Conservation (phyloP, 2,888 invertebrate genomes). For the Drosophila robusta region DNA sequence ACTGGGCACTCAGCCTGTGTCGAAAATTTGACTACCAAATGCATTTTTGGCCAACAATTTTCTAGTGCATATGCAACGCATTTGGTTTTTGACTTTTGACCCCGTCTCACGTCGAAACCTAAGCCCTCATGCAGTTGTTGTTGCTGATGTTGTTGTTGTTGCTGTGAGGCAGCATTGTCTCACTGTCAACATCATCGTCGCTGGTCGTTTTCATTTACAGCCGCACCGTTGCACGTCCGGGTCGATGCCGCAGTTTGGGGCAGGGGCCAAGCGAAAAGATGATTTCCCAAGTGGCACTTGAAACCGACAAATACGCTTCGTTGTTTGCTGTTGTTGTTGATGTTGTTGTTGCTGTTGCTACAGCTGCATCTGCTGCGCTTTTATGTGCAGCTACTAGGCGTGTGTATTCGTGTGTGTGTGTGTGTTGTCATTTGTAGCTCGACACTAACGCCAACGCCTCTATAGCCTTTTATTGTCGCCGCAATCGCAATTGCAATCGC, state of each 20-base stretch:
- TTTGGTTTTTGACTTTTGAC: slow-evolving; percentile 54
- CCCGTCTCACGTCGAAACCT: background rate
- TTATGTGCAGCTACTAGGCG: slow-evolving; percentile 40
- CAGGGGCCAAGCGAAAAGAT: slow-evolving; percentile 58
- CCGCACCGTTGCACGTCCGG: slow-evolving; percentile 24
- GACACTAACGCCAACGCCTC: slow-evolving; percentile 43
- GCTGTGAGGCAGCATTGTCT: slow-evolving; percentile 52
- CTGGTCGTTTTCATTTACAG: slow-evolving; percentile 73
- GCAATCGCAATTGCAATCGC: slow-evolving; percentile 63
- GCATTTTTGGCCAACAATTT: slow-evolving; percentile 54
- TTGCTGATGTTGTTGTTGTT: slow-evolving; percentile 19
- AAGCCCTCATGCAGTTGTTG: background rate
- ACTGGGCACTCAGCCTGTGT: slow-evolving; percentile 27
- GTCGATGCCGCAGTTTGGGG: slow-evolving; percentile 24
- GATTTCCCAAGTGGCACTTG: slow-evolving; percentile 81
- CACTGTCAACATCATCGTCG: slow-evolving; percentile 56
- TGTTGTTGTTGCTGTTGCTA: slow-evolving; percentile 39
- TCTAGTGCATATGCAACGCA: slow-evolving; percentile 48
- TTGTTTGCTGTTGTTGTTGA: slow-evolving; percentile 39
- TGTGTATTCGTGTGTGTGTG: background rate
- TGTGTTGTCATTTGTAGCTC: slow-evolving; percentile 62
- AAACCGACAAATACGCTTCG: slow-evolving; percentile 70
- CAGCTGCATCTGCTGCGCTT: slow-evolving; percentile 69
- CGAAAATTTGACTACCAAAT: slow-evolving; percentile 72
- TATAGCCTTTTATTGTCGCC: slow-evolving; percentile 69